A percentile compares a stretch with the other conserved stretches of the same genome.
Conservation (phyloP, 2,797 vertebrate genomes). For the Gallinago solitaria region DNA sequence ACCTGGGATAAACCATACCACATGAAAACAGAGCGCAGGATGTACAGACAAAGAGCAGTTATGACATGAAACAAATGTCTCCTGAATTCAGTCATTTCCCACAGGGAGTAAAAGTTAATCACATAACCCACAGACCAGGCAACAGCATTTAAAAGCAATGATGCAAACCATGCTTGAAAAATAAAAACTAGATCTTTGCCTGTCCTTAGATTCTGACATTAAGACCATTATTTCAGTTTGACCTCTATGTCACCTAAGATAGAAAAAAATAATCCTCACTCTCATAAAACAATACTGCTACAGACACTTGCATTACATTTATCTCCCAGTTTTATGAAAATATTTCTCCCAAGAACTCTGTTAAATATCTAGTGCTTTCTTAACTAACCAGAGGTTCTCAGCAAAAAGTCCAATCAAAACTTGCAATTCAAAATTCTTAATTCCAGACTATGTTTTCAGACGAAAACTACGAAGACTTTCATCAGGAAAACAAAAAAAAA, state of each 20-base stretch:
- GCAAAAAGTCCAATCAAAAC: neutral
- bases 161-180: slow-evolving; percentile 28
- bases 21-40: neutral
- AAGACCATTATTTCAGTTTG: slow-evolving; percentile 7
- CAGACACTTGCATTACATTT: neutral
- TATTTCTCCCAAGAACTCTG: neutral
- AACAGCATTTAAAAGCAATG: slow-evolving; percentile 32
- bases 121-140: slow-evolving; percentile 10
- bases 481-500: neutral
- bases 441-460: neutral
- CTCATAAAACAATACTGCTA: neutral
- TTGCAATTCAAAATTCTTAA: neutral
- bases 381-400: neutral
- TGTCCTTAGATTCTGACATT: slow-evolving; percentile 13
- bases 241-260: neutral
- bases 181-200: neutral
- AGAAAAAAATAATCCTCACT: neutral
- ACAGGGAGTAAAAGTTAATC: slow-evolving; percentile 36
- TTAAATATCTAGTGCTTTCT: neutral
- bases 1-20: neutral
- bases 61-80: slow-evolving; percentile 30
- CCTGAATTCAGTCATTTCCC: slow-evolving; percentile 49
- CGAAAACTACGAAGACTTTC: neutral
- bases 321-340: neutral
- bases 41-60: neutral